Evolutionary conservation across 2,888 invertebrate species (phyloP), one percentile per base, ranked within the genome.

Genomic region (Meiosimyza decipiens): DNA sequence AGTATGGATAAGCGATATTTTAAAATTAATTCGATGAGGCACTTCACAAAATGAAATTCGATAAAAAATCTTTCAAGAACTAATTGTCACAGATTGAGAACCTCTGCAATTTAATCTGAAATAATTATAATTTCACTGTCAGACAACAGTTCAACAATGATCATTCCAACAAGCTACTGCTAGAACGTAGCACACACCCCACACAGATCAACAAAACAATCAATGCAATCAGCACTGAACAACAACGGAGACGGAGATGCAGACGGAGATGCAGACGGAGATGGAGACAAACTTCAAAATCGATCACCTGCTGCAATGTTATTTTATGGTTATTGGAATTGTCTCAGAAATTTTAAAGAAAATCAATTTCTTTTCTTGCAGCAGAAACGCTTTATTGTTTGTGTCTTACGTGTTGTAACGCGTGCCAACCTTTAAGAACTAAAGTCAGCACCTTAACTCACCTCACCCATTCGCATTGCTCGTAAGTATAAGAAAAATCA

Each of bases 241-340:
- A 28, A 28, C 28, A 28, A 28, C 28, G 28, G 2, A 4, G 28
- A 28, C 28, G 3, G 28, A 2, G 28, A 28, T n/a, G n/a, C n/a
- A n/a, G n/a, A n/a, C 3, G 22, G 22, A 22, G 22, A 22, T 4
- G 28, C 3, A 28, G 28, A 3, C 4, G 28, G 9, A 7, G 9
- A 40, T 9, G 40, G 40, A 40, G 40, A 40, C 40, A 40, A 40
- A 40, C 40, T 40, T 40, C 2, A 73, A 69, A 65, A 73, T 72
- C 72, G 73, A 71, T 75, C 75, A 75, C 75, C 75, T 75, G 75
- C 72, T 72, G 22, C 60, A 72, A 60, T 75, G 69, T 73, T 76
- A 76, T 76, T 76, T 76, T 76, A 74, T 76, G 71, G 74, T 67
- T 74, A 73, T 76, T 74, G 63, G 71, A 74, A 75, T 71, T 47